Base-by-base conservation (phyloP, 2,113 vertebrate genomes). In the Speoplatyrhinus poulsoni region DNA sequence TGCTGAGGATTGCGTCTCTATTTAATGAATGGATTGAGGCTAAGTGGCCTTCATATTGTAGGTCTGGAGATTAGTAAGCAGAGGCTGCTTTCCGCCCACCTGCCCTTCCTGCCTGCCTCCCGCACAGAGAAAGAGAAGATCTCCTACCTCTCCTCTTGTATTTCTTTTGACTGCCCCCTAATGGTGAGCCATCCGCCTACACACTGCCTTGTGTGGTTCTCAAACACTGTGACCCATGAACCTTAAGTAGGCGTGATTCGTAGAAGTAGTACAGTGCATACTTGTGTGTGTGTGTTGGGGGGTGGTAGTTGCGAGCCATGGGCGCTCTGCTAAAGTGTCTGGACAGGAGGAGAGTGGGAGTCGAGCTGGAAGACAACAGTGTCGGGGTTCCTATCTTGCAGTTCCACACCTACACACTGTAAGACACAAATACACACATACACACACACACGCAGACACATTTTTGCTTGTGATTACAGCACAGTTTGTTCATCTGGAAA, bases 301-400 rank as follows among this genome's bases (percentile, higher is more conserved):
- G 63, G 62, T 9, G 4, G 41, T 69, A 96, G 95, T 57, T 99
- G 82, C 92, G 92, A 89, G 90, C 95, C 65, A 79, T 98, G 66
- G 97, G 97, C 36, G 97, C 93, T 15, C 89, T 99, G 49, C 85
- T 99, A 48, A 99, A 98, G 85, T 98, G 95, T 87, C 87, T 99
- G 78, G 94, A 96, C 85, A 94, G 94, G 79, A 95, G 94, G 90
- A 93, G 97, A 90, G 83, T 98, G 63, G 95, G 96, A 62, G 91
- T 98, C 58, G 95, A 99, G 81, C 90, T 99, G 8, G 96, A 98
- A 91, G 96, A 97, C 78, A 92, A 77, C 84, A 92, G 76, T 54
- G 60, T 93, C 85, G 89, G 84, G 47, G 93, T 98, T 79, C 96
- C 97, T 54, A 93, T 99, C 85, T 82, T 98, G 59, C 93, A 95